A percentile compares a stretch with the other conserved stretches of the same genome.
phyloP scores from a whole-genome alignment of 2,888 invertebrate species.

The Calameuta pallipes region DNA sequence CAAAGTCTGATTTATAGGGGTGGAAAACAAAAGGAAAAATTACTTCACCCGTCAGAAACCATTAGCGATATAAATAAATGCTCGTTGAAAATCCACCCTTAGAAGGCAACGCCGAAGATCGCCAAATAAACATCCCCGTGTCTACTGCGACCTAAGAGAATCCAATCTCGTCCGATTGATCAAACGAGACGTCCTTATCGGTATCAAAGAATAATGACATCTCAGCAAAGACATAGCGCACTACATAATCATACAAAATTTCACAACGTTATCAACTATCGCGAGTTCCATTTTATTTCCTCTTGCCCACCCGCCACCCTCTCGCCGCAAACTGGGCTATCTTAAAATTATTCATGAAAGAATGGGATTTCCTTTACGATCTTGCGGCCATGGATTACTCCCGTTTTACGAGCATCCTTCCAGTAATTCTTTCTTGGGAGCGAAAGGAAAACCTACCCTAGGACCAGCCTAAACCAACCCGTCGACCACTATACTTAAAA shows the following conservation, averaged over 20 bases:
- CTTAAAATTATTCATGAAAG: constrained; percentile 4
- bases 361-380: constrained; percentile 8
- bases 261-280: background rate
- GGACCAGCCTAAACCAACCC: background rate
- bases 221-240: background rate
- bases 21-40: too few relatives aligned
- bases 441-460: background rate
- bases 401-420: background rate
- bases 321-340: background rate
- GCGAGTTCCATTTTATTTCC: background rate
- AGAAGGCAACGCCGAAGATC: background rate
- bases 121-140: too few relatives aligned
- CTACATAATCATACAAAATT: background rate
- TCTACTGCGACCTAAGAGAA: background rate
- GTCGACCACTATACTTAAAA: background rate
- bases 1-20: background rate
- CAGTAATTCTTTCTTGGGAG: background rate
- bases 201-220: background rate
- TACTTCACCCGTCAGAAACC: background rate
- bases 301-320: background rate
- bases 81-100: background rate
- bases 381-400: background rate
- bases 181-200: background rate
- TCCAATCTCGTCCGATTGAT: background rate
- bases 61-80: background rate